These are phyloP conservation scores for Trisateles emortualis DNA, from an alignment of 2,888 invertebrate genomes.

Conservation along the genomic window DNA sequence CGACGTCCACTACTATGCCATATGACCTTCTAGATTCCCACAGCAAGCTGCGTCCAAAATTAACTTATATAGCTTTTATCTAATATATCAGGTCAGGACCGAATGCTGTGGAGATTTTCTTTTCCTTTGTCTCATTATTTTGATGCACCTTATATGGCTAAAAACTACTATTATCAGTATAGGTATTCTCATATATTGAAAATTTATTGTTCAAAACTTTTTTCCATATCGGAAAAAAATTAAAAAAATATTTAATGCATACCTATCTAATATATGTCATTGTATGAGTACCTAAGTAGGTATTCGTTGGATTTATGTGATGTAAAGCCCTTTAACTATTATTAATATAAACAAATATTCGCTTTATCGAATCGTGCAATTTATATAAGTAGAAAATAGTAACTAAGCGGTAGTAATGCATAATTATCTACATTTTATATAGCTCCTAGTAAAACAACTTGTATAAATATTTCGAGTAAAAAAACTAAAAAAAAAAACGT, in stretches of 20 bases:
- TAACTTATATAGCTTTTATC: no score
- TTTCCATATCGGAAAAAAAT: no score
- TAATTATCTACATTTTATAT: constrained; percentile 62
- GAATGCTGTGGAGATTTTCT: no score
- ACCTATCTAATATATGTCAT: neutral
- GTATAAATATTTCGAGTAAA: constrained; percentile 61
- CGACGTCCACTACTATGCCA: no score
- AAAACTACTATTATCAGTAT: no score
- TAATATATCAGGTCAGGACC: no score
- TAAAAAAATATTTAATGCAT: neutral
- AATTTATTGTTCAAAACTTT: no score
- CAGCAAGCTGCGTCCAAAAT: no score
- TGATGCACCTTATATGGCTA: no score
- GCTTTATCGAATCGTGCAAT: constrained; percentile 86
- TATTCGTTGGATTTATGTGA: constrained; percentile 27
- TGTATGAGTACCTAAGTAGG: constrained; percentile 16
- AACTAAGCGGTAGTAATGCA: constrained; percentile 71
- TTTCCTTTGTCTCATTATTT: no score
- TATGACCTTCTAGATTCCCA: no score
- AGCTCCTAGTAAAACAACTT: constrained; percentile 55
- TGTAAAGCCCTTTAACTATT: constrained; percentile 46
- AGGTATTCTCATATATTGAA: no score
- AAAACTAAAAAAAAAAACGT: constrained; percentile 44
- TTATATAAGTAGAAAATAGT: constrained; percentile 78
- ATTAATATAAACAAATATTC: constrained; percentile 67